Base-by-base conservation (phyloP, 2,797 vertebrate genomes). In the Schizopygopsis pylzovi region DNA sequence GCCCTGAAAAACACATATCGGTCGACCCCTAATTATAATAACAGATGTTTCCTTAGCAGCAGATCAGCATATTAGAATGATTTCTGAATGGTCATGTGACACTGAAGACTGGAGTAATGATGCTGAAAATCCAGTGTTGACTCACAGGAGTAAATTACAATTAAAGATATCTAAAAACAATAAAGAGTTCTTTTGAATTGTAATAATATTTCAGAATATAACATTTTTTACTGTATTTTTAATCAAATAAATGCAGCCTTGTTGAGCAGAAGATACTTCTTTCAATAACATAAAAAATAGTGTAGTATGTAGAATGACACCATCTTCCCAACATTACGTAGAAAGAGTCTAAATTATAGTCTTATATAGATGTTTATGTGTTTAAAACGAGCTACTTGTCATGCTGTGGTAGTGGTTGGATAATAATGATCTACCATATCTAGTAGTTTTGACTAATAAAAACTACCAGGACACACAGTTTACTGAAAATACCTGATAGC, bases 401-500 rank as follows among this genome's bases (percentile, higher is more conserved):
- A 61, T 28, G 22, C 8, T 43, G 13, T 25, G 22, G 39, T 18
- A 39, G n/a, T 39, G 33, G 33, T 59, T 39, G 12, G 52, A 59
- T 41, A 56, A 77, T 15, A 56, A 56, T 77, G 13, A 54, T 37
- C 47, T 54, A 37, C 2, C 73, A 54, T 76, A 39, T 54, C 11
- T n/a, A 39, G 8, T n/a, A 56, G 33, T 39, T 20, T 49, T 77
- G 18, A 22, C 28, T 22, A 22, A 39, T 33, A 8, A 54, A 37
- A 54, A 54, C 33, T 16, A 11, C 22, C 5, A 18, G 25, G 72
- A 16, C 49, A 22, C 28, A 2, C 22, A 76, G 52, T 54, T 28
- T 20, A 54, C 28, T 12, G 75, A 77, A 56, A 22, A 37, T 22
- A 39, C 49, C 33, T 56, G 73, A 73, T 86, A 65, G 71, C 61